A percentile compares a stretch with the other conserved stretches of the same genome.
These are phyloP conservation scores for Forpus xanthops DNA, from an alignment of 2,797 vertebrate genomes.

Conservation along the genomic window DNA sequence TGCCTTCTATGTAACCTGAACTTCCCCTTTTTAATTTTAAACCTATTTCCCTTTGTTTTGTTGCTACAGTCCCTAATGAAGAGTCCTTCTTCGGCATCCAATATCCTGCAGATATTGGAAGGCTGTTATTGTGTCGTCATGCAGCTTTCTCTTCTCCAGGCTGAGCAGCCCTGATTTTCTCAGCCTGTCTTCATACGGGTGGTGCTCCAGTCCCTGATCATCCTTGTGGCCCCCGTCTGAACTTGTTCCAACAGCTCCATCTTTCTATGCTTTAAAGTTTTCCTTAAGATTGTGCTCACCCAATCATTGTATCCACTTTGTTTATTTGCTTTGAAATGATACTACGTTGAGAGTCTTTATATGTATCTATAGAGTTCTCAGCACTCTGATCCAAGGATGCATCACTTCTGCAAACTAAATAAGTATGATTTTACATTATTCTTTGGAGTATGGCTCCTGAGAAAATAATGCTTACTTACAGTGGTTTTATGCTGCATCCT, in stretches of 20 bases:
- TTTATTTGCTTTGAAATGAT: neutral
- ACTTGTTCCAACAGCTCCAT: neutral
- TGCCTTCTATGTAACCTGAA: neutral
- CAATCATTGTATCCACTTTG: accelerated
- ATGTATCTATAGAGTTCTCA: neutral
- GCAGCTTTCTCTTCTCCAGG: neutral
- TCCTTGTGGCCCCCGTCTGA: neutral
- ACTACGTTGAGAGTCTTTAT: too few relatives aligned
- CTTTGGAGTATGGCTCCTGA: neutral
- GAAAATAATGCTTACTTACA: neutral
- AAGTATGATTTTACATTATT: neutral
- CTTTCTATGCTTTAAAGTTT: neutral
- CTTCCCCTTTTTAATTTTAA: neutral
- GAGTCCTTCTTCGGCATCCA: neutral
- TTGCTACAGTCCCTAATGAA: neutral
- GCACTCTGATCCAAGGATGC: neutral
- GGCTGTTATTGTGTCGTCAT: neutral
- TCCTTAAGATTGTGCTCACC: neutral
- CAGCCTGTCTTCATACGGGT: neutral
- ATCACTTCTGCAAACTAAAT: neutral
- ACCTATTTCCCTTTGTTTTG: neutral
- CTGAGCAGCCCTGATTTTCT: neutral
- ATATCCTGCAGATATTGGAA: neutral
- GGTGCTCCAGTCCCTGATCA: neutral
- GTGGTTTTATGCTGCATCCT: neutral